Base-by-base conservation (phyloP, 2,888 invertebrate genomes). In the Camptogramma bilineatum region DNA sequence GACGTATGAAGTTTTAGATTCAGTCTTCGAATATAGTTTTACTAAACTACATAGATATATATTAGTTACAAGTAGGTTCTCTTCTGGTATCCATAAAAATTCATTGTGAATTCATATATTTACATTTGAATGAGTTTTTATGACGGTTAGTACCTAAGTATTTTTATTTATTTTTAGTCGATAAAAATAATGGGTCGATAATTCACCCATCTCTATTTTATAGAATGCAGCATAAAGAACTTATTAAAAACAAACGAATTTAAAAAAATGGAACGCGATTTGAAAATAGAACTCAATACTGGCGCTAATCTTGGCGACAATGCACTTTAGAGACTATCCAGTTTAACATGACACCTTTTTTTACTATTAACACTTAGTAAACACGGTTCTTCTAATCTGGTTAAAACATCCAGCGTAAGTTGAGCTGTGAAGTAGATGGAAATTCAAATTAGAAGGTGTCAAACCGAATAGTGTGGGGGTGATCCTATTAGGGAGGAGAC, bases 401-500 rank as follows among this genome's bases (percentile, higher is more conserved):
- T 46, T 17, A 9, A 2, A 2, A 13, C 10, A 61, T 17, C 69
- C 67, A 62, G 59, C 34, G 42, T 59, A 59, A 52, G 50, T 52
- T 48, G 66, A 74, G 70, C 73, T 64, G 71, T 74, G 71, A 52
- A 59, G n/a, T 54, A 62, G 55, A 58, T 52, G 55, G 24, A 62
- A 54, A 52, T 44, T 65, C 52, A 57, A 70, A 68, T 70, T 62
- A 60, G 52, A 18, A 54, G 57, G 68, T 68, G 70, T 67, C 69
- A 65, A 63, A 63, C 52, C 47, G 59, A 24, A 69, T 75, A 74
- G 77, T 80, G 73, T 78, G 77, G 76, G 80, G 78, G 81, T 87
- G 87, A 87, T 87, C 85, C 86, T 88, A 90, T 90, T 90, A 89
- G 79, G 83, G 76, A 85, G 87, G 85, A 84, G 87, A 84, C 82